Conservation (phyloP, 2,113 vertebrate species). For the Tetraodon nigroviridis region DNA sequence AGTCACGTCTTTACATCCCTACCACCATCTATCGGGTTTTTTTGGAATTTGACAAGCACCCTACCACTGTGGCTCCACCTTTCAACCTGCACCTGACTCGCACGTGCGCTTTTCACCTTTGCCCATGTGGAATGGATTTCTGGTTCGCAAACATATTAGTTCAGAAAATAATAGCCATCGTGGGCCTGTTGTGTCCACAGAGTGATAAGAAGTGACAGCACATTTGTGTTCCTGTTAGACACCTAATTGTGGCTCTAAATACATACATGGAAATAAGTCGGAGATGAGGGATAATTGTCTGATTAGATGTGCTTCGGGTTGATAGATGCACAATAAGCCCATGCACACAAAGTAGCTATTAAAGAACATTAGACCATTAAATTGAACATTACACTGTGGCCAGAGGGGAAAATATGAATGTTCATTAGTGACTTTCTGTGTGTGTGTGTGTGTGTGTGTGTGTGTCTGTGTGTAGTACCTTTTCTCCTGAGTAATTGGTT, state of each 20-base stretch:
- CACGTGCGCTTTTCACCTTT: not conserved
- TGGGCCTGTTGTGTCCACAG: not conserved
- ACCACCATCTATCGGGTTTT: no score
- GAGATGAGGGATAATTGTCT: constrained; percentile 64
- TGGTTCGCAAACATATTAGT: no score
- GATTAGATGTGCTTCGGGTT: constrained; percentile 65
- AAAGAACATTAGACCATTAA: constrained; percentile 64
- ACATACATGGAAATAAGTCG: constrained; percentile 54
- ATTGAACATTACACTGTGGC: constrained; percentile 63
- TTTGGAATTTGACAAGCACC: no score
- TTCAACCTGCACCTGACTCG: no score
- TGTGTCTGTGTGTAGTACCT: constrained; percentile 40
- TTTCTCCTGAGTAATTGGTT: constrained; percentile 36
- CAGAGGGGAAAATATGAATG: constrained; percentile 46
- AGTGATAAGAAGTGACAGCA: constrained; percentile 27
- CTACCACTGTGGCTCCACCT: no score
- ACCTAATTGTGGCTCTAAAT: constrained; percentile 54
- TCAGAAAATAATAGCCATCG: no score
- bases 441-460: constrained; percentile 26
- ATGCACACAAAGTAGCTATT: constrained; percentile 61
- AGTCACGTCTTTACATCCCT: no score
- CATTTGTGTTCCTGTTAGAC: constrained; percentile 51
- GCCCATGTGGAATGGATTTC: no score
- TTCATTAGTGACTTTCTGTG: constrained; percentile 42
- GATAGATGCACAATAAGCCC: constrained; percentile 61